Evolutionary conservation across 2,113 vertebrate genomes (phyloP).

Genomic region (Polypterus senegalus): DNA sequence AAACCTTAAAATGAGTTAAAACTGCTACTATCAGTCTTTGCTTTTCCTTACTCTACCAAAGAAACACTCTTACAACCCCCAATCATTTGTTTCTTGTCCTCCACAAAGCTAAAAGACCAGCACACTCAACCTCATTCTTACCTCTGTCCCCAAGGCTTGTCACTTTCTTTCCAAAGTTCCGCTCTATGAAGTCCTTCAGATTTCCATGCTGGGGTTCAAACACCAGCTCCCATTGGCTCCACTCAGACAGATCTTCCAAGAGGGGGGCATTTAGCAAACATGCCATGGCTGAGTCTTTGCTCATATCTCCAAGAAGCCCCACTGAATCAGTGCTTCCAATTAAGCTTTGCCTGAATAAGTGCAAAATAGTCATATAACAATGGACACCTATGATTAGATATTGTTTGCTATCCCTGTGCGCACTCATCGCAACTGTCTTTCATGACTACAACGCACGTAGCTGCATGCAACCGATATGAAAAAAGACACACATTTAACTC

Average conservation of each 20-base stretch:
- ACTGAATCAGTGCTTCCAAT: constrained; percentile 24
- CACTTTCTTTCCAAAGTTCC: constrained; percentile 20
- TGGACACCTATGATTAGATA: too few species aligned
- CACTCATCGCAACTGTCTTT: too few species aligned
- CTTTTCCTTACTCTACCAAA: too few species aligned
- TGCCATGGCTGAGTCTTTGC: constrained; percentile 36
- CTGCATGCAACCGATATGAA: neutral
- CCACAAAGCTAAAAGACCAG: too few species aligned
- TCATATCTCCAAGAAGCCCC: constrained; percentile 42
- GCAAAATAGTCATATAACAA: neutral
- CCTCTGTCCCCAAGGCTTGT: constrained; percentile 3
- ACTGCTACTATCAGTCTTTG: too few species aligned
- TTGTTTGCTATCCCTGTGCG: too few species aligned
- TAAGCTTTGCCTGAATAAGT: constrained; percentile 4
- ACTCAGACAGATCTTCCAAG: constrained; percentile 49
- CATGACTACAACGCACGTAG: too few species aligned
- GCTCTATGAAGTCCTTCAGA: constrained; percentile 57
- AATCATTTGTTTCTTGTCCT: too few species aligned
- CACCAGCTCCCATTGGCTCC: constrained; percentile 57
- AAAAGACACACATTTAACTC: neutral
- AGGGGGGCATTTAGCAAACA: constrained; percentile 49
- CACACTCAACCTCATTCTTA: neutral
- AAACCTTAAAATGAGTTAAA: too few species aligned
- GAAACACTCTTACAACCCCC: too few species aligned
- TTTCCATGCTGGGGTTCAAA: constrained; percentile 44